Percentiles rank a stretch among this genome's conserved stretches.
Evolutionary conservation across 2,888 invertebrate species (phyloP).

Genomic region (Blomia tropicalis): DNA sequence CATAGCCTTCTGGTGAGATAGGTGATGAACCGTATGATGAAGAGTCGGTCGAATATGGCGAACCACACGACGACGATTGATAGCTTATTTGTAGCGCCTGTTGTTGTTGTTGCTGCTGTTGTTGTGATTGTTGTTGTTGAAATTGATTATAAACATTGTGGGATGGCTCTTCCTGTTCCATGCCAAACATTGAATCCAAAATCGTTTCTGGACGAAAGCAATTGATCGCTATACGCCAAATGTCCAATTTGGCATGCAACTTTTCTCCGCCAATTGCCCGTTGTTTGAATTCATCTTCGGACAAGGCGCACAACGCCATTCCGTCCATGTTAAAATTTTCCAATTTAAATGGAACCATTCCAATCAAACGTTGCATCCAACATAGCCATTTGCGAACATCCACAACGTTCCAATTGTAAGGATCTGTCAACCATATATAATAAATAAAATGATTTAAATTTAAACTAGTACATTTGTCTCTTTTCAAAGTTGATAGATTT

Average conservation of each 20-base stretch:
- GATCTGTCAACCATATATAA: too few species aligned
- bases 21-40: not conserved
- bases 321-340: conserved; percentile 52
- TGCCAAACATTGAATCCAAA: not conserved
- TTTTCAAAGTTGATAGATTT: not conserved
- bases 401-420: conserved; percentile 62
- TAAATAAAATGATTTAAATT: too few species aligned
- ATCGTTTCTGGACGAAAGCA: too few species aligned
- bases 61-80: not conserved
- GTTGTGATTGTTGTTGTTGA: too few species aligned
- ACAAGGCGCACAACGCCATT: conserved; percentile 52
- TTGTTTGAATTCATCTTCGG: conserved; percentile 67
- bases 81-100: not conserved
- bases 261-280: conserved; percentile 62
- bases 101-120: conserved; percentile 9
- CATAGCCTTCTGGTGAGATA: not conserved
- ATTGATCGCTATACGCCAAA: conserved; percentile 52
- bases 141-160: too few species aligned
- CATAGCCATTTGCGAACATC: conserved; percentile 77
- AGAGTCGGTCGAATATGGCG: conserved; percentile 4
- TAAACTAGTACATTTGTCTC: not conserved
- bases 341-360: conserved; percentile 48
- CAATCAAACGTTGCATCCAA: conserved; percentile 64
- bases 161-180: not conserved
- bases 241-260: conserved; percentile 68